A percentile compares a stretch with the other conserved stretches of the same genome.
Conservation (phyloP, 2,113 vertebrate species). For the Aegotheles bennettii region DNA sequence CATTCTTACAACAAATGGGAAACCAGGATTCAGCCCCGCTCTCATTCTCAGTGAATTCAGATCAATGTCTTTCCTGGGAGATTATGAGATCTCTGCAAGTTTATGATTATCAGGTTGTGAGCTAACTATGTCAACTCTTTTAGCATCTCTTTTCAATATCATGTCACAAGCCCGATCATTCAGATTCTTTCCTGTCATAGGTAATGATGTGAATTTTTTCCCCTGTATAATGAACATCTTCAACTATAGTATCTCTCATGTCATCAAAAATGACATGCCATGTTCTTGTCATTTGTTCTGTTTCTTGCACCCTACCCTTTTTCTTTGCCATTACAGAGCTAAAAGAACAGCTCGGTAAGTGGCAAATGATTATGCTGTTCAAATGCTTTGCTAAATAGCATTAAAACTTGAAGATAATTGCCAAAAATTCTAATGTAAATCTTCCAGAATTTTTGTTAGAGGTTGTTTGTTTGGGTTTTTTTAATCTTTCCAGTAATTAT, state of each 20-base stretch:
- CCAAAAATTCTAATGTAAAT: conserved; percentile 17
- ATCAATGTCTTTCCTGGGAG: background rate
- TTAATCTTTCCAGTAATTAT: background rate
- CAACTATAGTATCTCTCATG: background rate
- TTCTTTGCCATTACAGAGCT: conserved; percentile 22
- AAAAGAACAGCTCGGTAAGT: conserved; percentile 20
- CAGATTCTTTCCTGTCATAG: background rate
- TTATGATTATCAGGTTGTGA: background rate
- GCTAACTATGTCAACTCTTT: background rate
- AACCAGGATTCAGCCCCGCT: background rate
- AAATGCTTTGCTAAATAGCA: conserved; percentile 29
- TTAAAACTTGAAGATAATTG: conserved; percentile 45
- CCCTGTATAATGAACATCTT: conserved; percentile 20
- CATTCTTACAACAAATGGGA: background rate
- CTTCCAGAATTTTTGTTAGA: conserved; percentile 2
- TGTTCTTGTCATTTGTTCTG: conserved; percentile 43
- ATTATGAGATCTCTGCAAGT: background rate
- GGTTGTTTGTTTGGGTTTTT: too few species aligned
- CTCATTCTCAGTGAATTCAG: background rate
- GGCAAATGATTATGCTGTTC: conserved; percentile 45
- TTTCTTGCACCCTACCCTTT: conserved; percentile 10
- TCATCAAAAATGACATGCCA: conserved; percentile 7
- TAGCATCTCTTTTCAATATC: background rate
- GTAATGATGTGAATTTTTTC: conserved; percentile 21
- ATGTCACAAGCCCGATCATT: background rate